Base-by-base conservation (phyloP, 2,113 vertebrate species). In the Natator depressus region DNA sequence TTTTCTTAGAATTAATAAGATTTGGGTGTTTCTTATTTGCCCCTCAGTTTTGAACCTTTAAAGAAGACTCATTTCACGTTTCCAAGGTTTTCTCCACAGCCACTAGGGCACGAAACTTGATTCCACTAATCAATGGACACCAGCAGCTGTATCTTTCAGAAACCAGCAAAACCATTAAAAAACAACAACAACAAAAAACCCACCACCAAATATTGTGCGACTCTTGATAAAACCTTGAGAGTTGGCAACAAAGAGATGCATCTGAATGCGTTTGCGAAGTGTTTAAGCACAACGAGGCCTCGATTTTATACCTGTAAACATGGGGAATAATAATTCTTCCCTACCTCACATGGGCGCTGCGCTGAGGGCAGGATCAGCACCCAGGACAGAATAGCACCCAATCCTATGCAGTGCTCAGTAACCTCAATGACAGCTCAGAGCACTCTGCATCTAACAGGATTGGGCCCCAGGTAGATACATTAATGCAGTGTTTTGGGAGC, bases 111-210 rank as follows among this genome's bases (percentile, higher is more conserved):
- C 38, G 24, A n/a, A 82, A 1, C 20, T 22, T 49, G 16, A 17
- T 20, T 80, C 87, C 62, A 10, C 31, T 9, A 46, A 31, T 0
- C 62, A 1, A 0, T 1, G 49, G 27, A 50, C 31, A 90, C 4
- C 89, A 87, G 89, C 65, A 50, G 49, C 75, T 24, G 49, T 12
- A 55, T 82, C 65, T 0, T 0, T 9, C 11, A 22, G 5, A 8
- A 72, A 72, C 65, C 38, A 72, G 27, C 57, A 59, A 59, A 59
- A 59, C 11, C 3, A 13, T 42, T 42, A 59, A 59, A 59, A 59
- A 6, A 5, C 57, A 59, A 65, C 59, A 62, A 14, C 10, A 24
- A 57, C 10, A 57, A 59, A 59, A 59, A 29, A 29, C 25, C 25
- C 57, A 59, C 27, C 27, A n/a, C 35, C 14, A n/a, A 7, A 69